Conservation (phyloP, 2,113 vertebrate species). For the Tauraco erythrolophus region DNA sequence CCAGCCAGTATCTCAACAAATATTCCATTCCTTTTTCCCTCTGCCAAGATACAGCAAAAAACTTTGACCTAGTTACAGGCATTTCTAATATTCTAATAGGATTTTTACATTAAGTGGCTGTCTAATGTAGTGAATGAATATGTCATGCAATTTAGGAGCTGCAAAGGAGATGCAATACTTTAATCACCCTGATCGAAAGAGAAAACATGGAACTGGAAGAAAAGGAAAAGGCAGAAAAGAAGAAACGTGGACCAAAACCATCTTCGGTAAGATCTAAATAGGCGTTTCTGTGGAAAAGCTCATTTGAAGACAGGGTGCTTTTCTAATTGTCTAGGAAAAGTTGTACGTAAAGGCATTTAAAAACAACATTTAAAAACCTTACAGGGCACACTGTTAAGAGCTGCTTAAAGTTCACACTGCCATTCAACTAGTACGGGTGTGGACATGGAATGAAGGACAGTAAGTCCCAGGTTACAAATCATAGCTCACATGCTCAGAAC, state of each 20-base stretch:
- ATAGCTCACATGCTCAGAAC: fast-evolving
- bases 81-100: neutral
- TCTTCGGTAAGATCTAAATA: constrained; percentile 69
- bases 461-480: neutral
- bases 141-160: constrained; percentile 84
- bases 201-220: constrained; percentile 99
- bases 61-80: neutral
- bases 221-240: constrained; percentile 98
- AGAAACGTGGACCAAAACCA: constrained; percentile 93
- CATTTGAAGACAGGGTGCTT: neutral
- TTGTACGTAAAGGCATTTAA: neutral
- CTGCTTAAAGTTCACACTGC: fast-evolving
- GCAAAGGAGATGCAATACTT: constrained; percentile 95
- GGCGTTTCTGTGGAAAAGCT: neutral
- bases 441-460: neutral
- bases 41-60: neutral
- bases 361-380: neutral
- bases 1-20: neutral
- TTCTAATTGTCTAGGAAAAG: neutral
- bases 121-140: neutral
- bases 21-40: neutral
- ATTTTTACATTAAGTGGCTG: neutral
- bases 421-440: neutral
- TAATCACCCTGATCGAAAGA: constrained; percentile 97
- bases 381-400: fast-evolving